Evolutionary conservation across 2,113 vertebrate species (phyloP).

Genomic region (Nyctibius bracteatus): DNA sequence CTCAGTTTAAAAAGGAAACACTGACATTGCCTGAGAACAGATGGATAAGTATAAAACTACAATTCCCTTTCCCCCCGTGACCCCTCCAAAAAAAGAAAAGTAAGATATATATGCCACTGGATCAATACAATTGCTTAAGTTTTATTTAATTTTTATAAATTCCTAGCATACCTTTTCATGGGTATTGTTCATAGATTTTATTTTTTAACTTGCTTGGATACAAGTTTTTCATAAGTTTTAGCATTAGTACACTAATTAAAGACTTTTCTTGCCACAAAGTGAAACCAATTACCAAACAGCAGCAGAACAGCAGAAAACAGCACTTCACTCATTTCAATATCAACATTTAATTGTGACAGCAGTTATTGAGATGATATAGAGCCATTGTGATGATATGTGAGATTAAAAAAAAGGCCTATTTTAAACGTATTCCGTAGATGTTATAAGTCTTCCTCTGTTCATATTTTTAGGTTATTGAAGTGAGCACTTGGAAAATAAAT

Average conservation of each 20-base stretch:
- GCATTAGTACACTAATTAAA: background rate
- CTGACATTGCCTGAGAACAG: background rate
- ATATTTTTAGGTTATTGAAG: background rate
- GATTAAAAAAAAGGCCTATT: background rate
- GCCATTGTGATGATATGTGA: background rate
- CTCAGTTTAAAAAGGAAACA: background rate
- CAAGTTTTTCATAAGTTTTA: background rate
- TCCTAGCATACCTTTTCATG: background rate
- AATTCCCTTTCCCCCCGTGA: background rate
- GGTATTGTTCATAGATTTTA: background rate
- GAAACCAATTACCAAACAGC: background rate
- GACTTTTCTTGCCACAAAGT: background rate
- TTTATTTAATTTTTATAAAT: background rate
- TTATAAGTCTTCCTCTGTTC: background rate
- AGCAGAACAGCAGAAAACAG: background rate
- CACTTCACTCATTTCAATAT: background rate
- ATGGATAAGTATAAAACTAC: background rate
- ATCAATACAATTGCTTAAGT: background rate
- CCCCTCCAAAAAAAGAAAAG: background rate
- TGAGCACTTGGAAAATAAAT: background rate
- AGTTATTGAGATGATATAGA: background rate
- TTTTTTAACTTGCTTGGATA: background rate
- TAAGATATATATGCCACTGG: background rate
- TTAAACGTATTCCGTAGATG: background rate
- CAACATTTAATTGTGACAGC: background rate